Evolutionary conservation across 2,888 invertebrate genomes (phyloP).

Genomic region (Scotopteryx bipunctaria): DNA sequence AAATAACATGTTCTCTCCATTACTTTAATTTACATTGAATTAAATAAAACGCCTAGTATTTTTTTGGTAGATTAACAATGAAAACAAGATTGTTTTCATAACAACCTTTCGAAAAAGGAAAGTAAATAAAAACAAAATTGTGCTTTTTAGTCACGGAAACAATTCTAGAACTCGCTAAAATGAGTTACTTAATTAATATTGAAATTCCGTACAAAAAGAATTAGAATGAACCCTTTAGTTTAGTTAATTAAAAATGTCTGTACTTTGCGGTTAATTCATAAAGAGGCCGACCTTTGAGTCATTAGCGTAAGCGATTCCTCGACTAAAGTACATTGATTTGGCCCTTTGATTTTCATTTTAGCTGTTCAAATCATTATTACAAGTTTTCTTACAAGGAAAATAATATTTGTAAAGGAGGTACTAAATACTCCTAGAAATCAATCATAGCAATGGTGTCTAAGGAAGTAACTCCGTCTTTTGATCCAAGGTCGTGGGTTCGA

Average conservation of each 20-base stretch:
- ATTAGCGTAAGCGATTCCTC: conserved; percentile 14
- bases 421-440: too few species aligned
- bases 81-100: too few species aligned
- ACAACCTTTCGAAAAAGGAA: neutral
- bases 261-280: conserved; percentile 46
- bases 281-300: conserved; percentile 14
- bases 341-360: neutral
- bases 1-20: too few species aligned
- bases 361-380: neutral
- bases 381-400: too few species aligned
- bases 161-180: conserved; percentile 22
- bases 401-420: too few species aligned
- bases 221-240: conserved; percentile 42
- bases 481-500: too few species aligned
- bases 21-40: too few species aligned
- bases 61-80: too few species aligned
- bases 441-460: too few species aligned
- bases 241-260: conserved; percentile 48
- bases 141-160: conserved; percentile 7
- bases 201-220: conserved; percentile 32
- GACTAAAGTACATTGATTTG: too few species aligned
- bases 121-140: neutral
- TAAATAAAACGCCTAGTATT: too few species aligned
- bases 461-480: too few species aligned
- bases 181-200: conserved; percentile 30